Conservation (phyloP, 1,140 invertebrate genomes). For the Drosophila sp. region DNA sequence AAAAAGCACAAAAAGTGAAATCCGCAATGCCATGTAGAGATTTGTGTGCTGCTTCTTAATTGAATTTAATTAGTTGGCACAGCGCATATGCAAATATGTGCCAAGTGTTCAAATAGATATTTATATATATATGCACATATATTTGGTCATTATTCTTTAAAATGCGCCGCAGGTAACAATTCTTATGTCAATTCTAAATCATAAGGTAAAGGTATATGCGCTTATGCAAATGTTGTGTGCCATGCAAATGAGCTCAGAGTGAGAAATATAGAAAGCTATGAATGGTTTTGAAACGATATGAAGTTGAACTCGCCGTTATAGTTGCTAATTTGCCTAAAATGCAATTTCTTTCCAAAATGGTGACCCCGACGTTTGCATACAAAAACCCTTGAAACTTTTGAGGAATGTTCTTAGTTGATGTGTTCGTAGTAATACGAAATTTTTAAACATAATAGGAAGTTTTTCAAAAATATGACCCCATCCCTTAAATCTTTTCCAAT, state of each 20-base stretch:
- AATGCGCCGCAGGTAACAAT: slow-evolving; percentile 64
- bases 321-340: too few relatives aligned
- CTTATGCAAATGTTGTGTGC: neutral
- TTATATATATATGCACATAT: slow-evolving; percentile 29
- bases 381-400: too few relatives aligned
- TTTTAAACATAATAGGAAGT: too few relatives aligned
- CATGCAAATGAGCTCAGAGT: neutral
- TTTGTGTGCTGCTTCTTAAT: slow-evolving; percentile 51
- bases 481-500: too few relatives aligned
- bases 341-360: too few relatives aligned
- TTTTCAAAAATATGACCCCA: too few relatives aligned
- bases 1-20: slow-evolving; percentile 54
- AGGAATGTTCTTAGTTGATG: too few relatives aligned
- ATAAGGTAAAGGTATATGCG: neutral
- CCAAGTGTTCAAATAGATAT: slow-evolving; percentile 8
- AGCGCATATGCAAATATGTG: slow-evolving; percentile 62
- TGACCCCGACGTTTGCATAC: too few relatives aligned
- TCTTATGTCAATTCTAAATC: neutral
- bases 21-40: slow-evolving; percentile 31
- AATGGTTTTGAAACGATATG: too few relatives aligned
- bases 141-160: slow-evolving; percentile 68
- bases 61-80: slow-evolving; percentile 70
- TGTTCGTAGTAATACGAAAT: too few relatives aligned
- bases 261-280: too few relatives aligned
- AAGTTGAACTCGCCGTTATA: too few relatives aligned